phyloP scores from a whole-genome alignment of 2,113 vertebrate species.

The Blennius ocellaris region DNA sequence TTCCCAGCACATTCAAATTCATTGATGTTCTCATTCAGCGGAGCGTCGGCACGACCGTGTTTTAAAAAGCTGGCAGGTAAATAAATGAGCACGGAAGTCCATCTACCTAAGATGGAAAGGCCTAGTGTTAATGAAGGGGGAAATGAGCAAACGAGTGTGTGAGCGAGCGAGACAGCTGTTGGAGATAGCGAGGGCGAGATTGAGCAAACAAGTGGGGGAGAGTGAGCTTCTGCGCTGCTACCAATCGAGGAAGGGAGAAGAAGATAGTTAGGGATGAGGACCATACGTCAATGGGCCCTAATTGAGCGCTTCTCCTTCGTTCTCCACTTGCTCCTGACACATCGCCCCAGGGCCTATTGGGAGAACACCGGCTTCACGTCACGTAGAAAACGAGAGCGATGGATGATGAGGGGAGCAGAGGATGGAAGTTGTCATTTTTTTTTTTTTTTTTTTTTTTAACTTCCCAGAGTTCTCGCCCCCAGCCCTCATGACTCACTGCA shows the following conservation, averaged over 20 bases:
- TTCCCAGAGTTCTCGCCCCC: constrained; percentile 26
- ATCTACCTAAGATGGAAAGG: constrained; percentile 44
- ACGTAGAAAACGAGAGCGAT: constrained; percentile 52
- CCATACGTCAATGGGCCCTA: constrained; percentile 64
- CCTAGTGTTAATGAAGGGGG: constrained; percentile 57
- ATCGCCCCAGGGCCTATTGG: constrained; percentile 59
- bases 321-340: constrained; percentile 65
- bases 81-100: constrained; percentile 56
- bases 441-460: no score
- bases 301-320: constrained; percentile 67
- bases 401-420: constrained; percentile 51
- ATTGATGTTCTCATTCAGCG: constrained; percentile 18
- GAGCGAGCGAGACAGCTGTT: constrained; percentile 58
- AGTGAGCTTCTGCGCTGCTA: constrained; percentile 34
- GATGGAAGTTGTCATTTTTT: constrained; percentile 39
- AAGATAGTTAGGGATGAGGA: constrained; percentile 57
- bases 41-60: constrained; percentile 4
- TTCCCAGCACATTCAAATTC: constrained; percentile 13
- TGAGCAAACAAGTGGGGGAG: constrained; percentile 56
- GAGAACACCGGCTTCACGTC: constrained; percentile 50
- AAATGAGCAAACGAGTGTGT: constrained; percentile 55
- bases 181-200: constrained; percentile 42
- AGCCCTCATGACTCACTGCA: constrained; percentile 35
- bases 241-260: constrained; percentile 48
- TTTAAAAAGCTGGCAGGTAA: constrained; percentile 43